A percentile compares a stretch with the other conserved stretches of the same genome.
Conservation (phyloP, 2,797 vertebrate species). For the Spinus olivaceus region DNA sequence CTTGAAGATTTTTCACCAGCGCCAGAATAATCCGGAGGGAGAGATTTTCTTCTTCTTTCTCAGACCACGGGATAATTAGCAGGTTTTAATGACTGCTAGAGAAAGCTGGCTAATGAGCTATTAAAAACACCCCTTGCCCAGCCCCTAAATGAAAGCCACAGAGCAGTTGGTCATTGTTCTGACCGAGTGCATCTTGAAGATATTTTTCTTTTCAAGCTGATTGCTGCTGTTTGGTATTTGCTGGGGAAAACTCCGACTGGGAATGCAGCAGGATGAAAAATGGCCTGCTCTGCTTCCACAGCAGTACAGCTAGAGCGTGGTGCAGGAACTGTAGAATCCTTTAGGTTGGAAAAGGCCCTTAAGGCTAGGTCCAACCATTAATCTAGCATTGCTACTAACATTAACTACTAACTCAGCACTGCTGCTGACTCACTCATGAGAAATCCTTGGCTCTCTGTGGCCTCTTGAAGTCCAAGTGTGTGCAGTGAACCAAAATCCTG, state of each 20-base stretch:
- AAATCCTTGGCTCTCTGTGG: background rate
- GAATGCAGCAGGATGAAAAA: background rate
- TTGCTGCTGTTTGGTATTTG: background rate
- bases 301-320: background rate
- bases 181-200: background rate
- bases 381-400: accelerated
- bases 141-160: conserved; percentile 10
- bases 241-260: background rate
- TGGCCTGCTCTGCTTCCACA: background rate
- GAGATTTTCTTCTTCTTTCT: conserved; percentile 49
- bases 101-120: conserved; percentile 76
- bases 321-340: background rate
- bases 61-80: conserved; percentile 72
- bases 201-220: conserved; percentile 21
- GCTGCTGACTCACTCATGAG: background rate
- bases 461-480: background rate
- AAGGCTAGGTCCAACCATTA: background rate
- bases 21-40: conserved; percentile 48
- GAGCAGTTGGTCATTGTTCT: background rate
- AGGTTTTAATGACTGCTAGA: conserved; percentile 74
- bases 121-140: background rate
- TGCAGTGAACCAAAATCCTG: background rate
- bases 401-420: background rate
- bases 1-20: conserved; percentile 9
- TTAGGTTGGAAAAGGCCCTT: background rate